phyloP scores from a whole-genome alignment of 2,888 invertebrate species.

The Acrobeloides nanus region DNA sequence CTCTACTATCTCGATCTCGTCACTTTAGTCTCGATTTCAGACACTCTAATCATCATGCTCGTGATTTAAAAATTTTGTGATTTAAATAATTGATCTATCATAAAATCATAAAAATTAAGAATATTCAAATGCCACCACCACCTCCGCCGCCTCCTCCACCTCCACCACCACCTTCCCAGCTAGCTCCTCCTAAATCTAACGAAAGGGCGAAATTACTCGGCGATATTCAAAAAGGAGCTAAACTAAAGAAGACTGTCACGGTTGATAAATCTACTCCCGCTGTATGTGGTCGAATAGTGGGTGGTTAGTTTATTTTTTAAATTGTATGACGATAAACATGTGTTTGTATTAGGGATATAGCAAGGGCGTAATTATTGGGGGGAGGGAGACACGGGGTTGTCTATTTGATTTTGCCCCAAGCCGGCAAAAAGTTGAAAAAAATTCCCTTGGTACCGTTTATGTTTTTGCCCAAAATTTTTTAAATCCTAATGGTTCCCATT shows the following conservation, averaged over 20 bases:
- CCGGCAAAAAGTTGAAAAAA: too few species aligned
- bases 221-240: conserved; percentile 35
- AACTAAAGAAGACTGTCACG: conserved; percentile 38
- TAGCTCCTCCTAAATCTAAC: conserved; percentile 4
- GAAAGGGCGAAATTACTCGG: conserved; percentile 14
- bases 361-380: background rate
- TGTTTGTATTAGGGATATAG: background rate
- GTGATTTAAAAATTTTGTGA: too few species aligned
- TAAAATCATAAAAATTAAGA: too few species aligned
- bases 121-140: background rate
- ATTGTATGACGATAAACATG: conserved; percentile 8
- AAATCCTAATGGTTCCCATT: too few species aligned
- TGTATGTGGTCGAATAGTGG: conserved; percentile 24
- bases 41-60: too few species aligned
- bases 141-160: conserved; percentile 11
- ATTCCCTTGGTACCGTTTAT: too few species aligned
- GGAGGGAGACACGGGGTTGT: background rate
- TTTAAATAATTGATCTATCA: too few species aligned
- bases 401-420: too few species aligned
- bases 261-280: conserved; percentile 43
- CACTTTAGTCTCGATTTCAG: too few species aligned
- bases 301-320: background rate
- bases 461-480: too few species aligned
- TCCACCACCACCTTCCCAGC: conserved; percentile 6
- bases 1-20: too few species aligned